Base-by-base conservation (phyloP, 2,888 invertebrate species). In the Chironomus riparius region DNA sequence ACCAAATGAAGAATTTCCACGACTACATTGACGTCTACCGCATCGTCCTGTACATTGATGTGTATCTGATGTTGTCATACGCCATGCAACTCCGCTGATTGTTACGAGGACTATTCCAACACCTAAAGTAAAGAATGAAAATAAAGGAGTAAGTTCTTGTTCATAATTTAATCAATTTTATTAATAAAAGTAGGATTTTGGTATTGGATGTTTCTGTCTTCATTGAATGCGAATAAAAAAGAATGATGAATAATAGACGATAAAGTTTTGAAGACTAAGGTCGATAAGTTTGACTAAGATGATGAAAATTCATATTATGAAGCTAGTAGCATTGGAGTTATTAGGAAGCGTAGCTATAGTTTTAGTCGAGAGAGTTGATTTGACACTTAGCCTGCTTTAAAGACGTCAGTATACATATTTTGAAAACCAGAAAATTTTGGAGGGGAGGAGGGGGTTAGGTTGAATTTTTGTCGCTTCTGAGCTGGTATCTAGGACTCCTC, bases 51-150 rank as follows among this genome's bases (percentile, higher is more conserved):
- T 85, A 80, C 90, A 91, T 47, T 88, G 88, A 0, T 92, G 91
- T 3, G 92, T 90, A 81, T 92, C 92, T 78, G 92, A 90, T 18
- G 92, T 91, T 4, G 95, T 95, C 79, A 95, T 87, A 79, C 95
- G 89, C 98, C 97, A 98, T 22, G 97, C 97, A 50, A 97, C 91
- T 12, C 94, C 96, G 79, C 96, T 96, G 77, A 98, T 95, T 70
- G 95, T 94, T 79, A 97, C 94, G 81, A 98, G 87, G 79, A 97
- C 92, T 80, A 97, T 93, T 80, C 97, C 97, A 80, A 97, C 95
- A 82, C 97, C 97, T 97, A 87, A 88, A 87, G 78, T 48, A 48
- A 12, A n/a, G 68, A 38, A 13, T 15, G 10, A 68, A 68, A 5
- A 13, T 3, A 24, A 38, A 68, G 7, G 7, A n/a, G 6, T 38